Evolutionary conservation across 2,797 vertebrate genomes (phyloP).

Genomic region (Fistularia commersonii): DNA sequence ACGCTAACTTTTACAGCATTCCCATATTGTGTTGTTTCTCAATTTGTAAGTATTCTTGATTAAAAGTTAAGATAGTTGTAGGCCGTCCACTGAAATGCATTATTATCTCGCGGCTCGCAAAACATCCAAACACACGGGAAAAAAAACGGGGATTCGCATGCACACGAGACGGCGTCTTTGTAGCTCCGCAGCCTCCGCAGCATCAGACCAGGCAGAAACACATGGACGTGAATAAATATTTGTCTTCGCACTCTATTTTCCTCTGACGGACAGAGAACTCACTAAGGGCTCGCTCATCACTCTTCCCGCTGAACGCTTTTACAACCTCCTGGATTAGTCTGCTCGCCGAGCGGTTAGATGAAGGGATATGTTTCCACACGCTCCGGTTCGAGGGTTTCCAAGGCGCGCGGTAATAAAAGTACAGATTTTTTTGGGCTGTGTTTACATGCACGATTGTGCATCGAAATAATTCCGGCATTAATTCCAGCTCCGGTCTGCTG

Average conservation of each 20-base stretch:
- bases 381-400: too few relatives aligned
- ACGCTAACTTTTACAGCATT: slow-evolving; percentile 73
- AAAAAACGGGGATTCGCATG: background rate
- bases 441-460: too few relatives aligned
- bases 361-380: slow-evolving; percentile 24
- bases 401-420: background rate
- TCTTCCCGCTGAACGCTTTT: slow-evolving; percentile 53
- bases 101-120: too few relatives aligned
- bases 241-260: slow-evolving; percentile 21
- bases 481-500: too few relatives aligned
- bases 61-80: background rate
- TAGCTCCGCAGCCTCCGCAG: slow-evolving; percentile 48
- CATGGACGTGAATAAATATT: slow-evolving; percentile 22
- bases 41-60: slow-evolving; percentile 60
- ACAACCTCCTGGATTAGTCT: slow-evolving; percentile 49
- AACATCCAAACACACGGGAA: background rate
- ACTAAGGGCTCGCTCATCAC: slow-evolving; percentile 69
- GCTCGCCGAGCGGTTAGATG: slow-evolving; percentile 33
- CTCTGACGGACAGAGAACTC: slow-evolving; percentile 56
- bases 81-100: slow-evolving; percentile 1
- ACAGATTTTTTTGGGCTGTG: background rate
- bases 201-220: slow-evolving; percentile 30
- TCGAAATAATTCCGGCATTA: too few relatives aligned
- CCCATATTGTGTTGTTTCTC: slow-evolving; percentile 68
- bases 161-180: slow-evolving; percentile 35